Base-by-base conservation (phyloP, 2,888 invertebrate genomes). In the Euzetes globulus region DNA sequence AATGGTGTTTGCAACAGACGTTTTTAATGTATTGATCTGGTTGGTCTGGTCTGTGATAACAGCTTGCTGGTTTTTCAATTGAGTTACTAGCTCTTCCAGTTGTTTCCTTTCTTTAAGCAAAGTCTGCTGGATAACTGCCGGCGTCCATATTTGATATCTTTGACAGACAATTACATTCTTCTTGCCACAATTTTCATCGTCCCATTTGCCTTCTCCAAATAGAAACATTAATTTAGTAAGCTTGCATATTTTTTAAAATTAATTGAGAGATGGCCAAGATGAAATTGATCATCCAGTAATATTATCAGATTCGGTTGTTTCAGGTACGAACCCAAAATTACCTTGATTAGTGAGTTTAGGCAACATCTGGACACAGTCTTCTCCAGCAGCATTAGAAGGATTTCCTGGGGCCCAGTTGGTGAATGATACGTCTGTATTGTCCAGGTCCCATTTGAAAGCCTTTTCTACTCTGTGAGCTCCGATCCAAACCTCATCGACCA, bases 81-180 rank as follows among this genome's bases (percentile, higher is more conserved):
- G 19, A 52, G 17, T 19, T n/a, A 52, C 15, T 5, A 52, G 6
- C 19, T 17, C n/a, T 19, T 52, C 19, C 3, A 58, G 17, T 58
- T 58, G 58, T 58, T 58, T 58, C 1, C 58, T 3, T 17, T 58
- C 58, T 15, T 58, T 58, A 1, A 65, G 19, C 6, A 65, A 19
- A n/a, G 19, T 37, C 5, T 65, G 17, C n/a, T 65, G 65, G 15
- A 65, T 37, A 4, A 37, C 9, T 33, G 33, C 33, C 17, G 29
- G 17, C n/a, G 65, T 37, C 65, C 65, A 65, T 2, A 37, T 65
- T 11, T 65, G 65, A 15, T 33, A 9, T n/a, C 29, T 65, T 19
- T 65, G 65, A 11, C 65, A 65, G 37, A 65, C n/a, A 25, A 65
- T 17, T 7, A 65, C 1, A 37, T 65, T 65, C 29, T 65, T 65